Evolutionary conservation across 2,797 vertebrate genomes (phyloP), one percentile per base, ranked within the genome.

Genomic region (Sylvia borin): DNA sequence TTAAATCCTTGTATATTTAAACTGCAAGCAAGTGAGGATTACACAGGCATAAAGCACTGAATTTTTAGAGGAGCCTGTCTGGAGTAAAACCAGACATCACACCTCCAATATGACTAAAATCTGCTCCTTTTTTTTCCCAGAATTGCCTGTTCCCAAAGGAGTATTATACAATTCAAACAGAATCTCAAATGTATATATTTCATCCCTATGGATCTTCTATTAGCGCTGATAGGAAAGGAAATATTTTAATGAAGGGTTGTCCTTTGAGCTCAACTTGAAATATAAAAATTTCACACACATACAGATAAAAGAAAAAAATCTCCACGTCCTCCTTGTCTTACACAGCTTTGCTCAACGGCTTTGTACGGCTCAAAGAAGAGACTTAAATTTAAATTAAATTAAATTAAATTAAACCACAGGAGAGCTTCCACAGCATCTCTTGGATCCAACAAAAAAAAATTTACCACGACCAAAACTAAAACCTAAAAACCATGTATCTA

Each of bases 41-140:
- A 85, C 71, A 78, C 21, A 91, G 64, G 38, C 34, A 70, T 57
- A 64, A 82, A 51, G 48, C 31, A 76, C 29, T 8, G 61, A 3
- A 27, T 43, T 53, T 95, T 90, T 51, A 76, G 89, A 97, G 58
- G 82, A 90, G 83, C 55, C 29, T 7, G 0, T 90, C 92, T 88
- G 88, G 89, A 97, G 78, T 27, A 51, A 83, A 95, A 66, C 54
- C 34, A 76, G 91, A 96, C 89, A 96, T 95, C 88, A 96, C 94
- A 96, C 92, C 85, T 97, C 92, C 54, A 64, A 16, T 10, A 31
- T 12, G 40, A 78, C 81, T 93, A 60, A 88, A 93, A 96, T 74
- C 29, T 54, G 55, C 10, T 25, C 51, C 48, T 81, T 62, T 60
- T 25, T 47, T n/a, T 17, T 20, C 4, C 8, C 47, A 26, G 29